These are phyloP conservation scores for Hypotaenidia philippensis DNA, from an alignment of 2,797 vertebrate genomes.

Conservation along the genomic window DNA sequence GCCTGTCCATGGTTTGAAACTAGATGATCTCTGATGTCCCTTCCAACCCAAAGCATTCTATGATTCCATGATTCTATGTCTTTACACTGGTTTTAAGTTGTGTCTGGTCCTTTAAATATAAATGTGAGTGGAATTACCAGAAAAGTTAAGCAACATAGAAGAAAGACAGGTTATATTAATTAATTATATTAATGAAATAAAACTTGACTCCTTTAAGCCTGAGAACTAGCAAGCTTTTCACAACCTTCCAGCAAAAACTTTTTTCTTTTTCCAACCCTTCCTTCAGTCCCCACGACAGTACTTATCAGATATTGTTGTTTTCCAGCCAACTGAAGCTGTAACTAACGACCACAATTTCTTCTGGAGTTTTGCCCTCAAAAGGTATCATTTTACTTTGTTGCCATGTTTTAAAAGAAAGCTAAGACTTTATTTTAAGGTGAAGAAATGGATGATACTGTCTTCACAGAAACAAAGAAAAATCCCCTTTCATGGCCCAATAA, in stretches of 20 bases:
- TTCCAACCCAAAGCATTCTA: too few relatives aligned
- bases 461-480: neutral
- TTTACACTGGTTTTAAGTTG: neutral
- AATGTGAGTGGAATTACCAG: neutral
- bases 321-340: neutral
- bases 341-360: neutral
- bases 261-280: neutral
- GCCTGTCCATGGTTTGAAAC: too few relatives aligned
- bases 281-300: neutral
- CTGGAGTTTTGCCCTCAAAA: neutral
- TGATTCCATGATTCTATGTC: too few relatives aligned
- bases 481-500: neutral
- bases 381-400: neutral
- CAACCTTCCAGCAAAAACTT: neutral
- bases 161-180: neutral
- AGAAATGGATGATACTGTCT: neutral
- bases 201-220: neutral
- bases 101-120: neutral
- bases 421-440: neutral
- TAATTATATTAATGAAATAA: neutral
- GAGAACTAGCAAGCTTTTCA: neutral
- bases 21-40: too few relatives aligned
- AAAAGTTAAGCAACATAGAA: neutral
- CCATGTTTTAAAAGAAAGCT: neutral
- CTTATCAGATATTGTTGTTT: neutral